Evolutionary conservation across 2,113 vertebrate species (phyloP), one percentile per base, ranked within the genome.

Genomic region (Mobula birostris): DNA sequence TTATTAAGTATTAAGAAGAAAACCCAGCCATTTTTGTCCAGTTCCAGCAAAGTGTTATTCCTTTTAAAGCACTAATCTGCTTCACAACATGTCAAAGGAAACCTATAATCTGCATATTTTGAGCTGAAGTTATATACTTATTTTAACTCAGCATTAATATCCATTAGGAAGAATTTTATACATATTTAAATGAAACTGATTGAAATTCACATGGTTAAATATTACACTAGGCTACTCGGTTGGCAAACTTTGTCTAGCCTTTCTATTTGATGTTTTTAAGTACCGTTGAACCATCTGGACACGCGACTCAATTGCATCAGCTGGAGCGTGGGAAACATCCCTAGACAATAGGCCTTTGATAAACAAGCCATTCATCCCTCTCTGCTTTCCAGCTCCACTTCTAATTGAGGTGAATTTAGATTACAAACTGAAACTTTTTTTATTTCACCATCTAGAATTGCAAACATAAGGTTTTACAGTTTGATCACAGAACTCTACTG

Each of bases 251-350:
- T 76, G 91, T 27, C 36, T 93, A 68, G 70, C 24, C 9, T 21
- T 29, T 48, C 40, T 93, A 74, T 76, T 74, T 93, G 91, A 93
- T 48, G 91, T 93, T 93, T 66, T 74, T 74, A 40, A 48, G 70
- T 76, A 93, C 36, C 91, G 14, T 79, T 70, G 90, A 94, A 95
- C 94, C 95, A 95, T 95, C 94, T 95, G 95, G 95, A 94, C 95
- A 94, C 94, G 82, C 70, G 94, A 80, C 90, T 94, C 36, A 93
- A 93, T n/a, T 92, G 66, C 94, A 95, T 95, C 79, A 94, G 94
- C 94, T 94, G 94, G 92, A 82, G 94, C 76, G 94, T 94, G 94
- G 95, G 95, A 95, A 95, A 94, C 94, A 94, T 94, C 94, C 85
- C 56, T 8, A 40, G 87, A 95, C 95, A 95, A 95, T 91, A 77